These are phyloP conservation scores for Vireo altiloquus DNA, from an alignment of 2,113 vertebrate species.

Conservation along the genomic window DNA sequence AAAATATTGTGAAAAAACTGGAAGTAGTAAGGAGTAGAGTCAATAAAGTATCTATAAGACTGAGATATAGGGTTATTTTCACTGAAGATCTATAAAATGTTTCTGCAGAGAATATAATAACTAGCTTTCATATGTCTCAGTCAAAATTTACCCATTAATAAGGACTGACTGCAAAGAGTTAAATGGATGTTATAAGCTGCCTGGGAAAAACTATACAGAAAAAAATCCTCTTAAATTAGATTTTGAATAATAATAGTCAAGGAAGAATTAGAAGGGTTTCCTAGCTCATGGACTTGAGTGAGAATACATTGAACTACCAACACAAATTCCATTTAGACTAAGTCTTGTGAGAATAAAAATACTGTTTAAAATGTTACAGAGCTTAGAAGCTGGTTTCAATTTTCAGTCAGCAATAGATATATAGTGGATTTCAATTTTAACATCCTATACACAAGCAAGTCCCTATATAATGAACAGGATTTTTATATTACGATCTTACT, in stretches of 20 bases:
- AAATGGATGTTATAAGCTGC: not conserved
- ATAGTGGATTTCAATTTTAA: not conserved
- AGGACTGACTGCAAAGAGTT: not conserved
- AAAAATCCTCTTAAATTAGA: not conserved
- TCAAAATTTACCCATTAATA: not conserved
- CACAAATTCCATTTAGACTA: not conserved
- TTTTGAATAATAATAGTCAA: not conserved
- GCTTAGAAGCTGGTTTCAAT: not conserved
- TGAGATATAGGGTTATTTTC: not conserved
- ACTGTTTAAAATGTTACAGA: not conserved
- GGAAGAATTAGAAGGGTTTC: not conserved
- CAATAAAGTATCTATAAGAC: not conserved
- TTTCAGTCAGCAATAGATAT: not conserved
- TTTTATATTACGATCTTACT: not conserved
- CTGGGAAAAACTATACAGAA: not conserved
- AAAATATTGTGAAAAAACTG: not conserved
- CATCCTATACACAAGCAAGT: not conserved
- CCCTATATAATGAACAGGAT: not conserved
- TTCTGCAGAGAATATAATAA: not conserved
- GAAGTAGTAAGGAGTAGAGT: not conserved
- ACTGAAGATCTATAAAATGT: not conserved
- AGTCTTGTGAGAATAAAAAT: not conserved
- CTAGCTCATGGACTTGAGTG: not conserved
- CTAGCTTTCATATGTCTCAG: not conserved
- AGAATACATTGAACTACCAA: not conserved